These are phyloP conservation scores for Chaetura pelagica DNA, from an alignment of 2,113 vertebrate species.

Conservation along the genomic window DNA sequence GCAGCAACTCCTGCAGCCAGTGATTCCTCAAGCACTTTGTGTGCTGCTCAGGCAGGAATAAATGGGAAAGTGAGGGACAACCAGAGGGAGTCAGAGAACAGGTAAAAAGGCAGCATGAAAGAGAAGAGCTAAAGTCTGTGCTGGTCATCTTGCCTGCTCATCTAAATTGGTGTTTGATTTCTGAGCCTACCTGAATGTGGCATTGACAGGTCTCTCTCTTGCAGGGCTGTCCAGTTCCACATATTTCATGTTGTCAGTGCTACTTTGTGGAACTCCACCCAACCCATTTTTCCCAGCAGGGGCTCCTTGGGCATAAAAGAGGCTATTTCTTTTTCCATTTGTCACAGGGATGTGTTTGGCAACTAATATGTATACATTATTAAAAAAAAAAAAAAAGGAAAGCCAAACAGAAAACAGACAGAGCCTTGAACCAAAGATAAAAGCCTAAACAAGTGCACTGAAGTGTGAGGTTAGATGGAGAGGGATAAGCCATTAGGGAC, in stretches of 20 bases:
- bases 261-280: background rate
- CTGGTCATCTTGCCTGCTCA: background rate
- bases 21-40: background rate
- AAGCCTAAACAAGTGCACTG: slow-evolving; percentile 34
- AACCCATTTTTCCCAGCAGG: background rate
- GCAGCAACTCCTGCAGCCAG: background rate
- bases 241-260: background rate
- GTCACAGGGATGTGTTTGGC: background rate
- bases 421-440: slow-evolving; percentile 20
- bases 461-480: slow-evolving; percentile 41
- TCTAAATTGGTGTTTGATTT: background rate
- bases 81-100: background rate
- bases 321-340: background rate
- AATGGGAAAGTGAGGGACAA: background rate
- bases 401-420: background rate
- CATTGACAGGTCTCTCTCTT: background rate
- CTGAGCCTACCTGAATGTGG: background rate
- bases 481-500: slow-evolving; percentile 46
- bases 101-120: background rate
- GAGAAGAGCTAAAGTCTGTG: background rate
- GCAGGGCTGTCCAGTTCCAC: slow-evolving; percentile 14
- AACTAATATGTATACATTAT: background rate
- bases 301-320: background rate
- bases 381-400: background rate
- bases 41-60: background rate